These are phyloP conservation scores for Ciona savignyi DNA, from an alignment of 23 tunicate species.

Conservation along the genomic window DNA sequence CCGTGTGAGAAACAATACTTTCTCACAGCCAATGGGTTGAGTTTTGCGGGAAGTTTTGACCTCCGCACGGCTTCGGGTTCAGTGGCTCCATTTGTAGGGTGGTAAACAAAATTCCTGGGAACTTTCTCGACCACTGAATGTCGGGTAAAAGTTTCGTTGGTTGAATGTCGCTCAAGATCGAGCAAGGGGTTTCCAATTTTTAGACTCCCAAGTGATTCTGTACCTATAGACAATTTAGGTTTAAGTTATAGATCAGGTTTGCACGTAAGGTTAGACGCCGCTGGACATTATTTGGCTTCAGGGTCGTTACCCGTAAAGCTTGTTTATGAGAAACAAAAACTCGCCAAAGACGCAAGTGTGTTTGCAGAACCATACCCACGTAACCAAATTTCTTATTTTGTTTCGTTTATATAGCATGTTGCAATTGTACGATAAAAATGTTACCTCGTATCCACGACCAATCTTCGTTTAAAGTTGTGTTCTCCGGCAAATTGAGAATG, in stretches of 20 bases:
- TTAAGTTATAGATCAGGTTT: background rate
- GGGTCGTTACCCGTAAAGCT: background rate
- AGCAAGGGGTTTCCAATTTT: conserved; percentile 42
- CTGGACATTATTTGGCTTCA: too few relatives aligned
- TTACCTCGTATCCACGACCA: conserved; percentile 83
- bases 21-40: conserved; percentile 24
- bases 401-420: too few relatives aligned
- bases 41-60: conserved; percentile 4
- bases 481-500: conserved; percentile 33
- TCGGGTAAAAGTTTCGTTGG: conserved; percentile 43
- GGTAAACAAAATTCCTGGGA: conserved; percentile 71
- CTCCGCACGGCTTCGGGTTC: background rate
- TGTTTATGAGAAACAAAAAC: too few relatives aligned
- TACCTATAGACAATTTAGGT: conserved; percentile 14
- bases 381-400: too few relatives aligned
- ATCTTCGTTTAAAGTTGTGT: conserved; percentile 55
- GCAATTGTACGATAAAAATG: too few relatives aligned
- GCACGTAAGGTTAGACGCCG: too few relatives aligned
- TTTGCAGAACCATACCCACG: too few relatives aligned
- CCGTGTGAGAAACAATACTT: conserved; percentile 32
- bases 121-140: conserved; percentile 70
- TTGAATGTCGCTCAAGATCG: conserved; percentile 27
- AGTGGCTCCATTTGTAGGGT: conserved; percentile 14
- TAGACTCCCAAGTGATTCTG: conserved; percentile 76
- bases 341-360: too few relatives aligned